Evolutionary conservation across 2,888 invertebrate species (phyloP).

Genomic region (Lasioglossum calceatum): DNA sequence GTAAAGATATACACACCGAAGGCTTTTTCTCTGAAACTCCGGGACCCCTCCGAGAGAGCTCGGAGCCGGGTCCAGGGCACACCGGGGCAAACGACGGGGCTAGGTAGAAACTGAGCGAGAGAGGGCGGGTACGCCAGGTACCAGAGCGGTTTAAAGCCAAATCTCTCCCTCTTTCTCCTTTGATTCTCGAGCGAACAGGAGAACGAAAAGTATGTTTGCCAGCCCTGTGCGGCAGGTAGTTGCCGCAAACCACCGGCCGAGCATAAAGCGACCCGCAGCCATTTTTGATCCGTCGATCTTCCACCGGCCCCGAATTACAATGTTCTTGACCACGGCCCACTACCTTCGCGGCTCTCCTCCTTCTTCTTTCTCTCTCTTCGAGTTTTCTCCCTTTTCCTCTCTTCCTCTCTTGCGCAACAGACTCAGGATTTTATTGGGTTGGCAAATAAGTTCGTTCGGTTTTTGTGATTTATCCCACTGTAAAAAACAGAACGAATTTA

Average conservation of each 20-base stretch:
- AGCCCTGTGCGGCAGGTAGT: slow-evolving; percentile 50
- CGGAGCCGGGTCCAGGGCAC: slow-evolving; percentile 58
- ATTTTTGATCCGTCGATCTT: slow-evolving; percentile 57
- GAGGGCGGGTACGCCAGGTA: slow-evolving; percentile 27
- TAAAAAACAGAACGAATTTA: too few species aligned
- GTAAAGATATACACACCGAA: slow-evolving; percentile 70
- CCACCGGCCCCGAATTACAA: slow-evolving; percentile 10
- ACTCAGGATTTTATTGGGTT: too few species aligned
- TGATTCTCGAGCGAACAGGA: neutral
- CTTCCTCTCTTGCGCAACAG: neutral
- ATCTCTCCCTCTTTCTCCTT: neutral
- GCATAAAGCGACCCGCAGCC: slow-evolving; percentile 49
- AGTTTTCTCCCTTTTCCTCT: slow-evolving; percentile 29
- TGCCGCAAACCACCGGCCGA: slow-evolving; percentile 43
- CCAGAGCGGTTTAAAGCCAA: slow-evolving; percentile 20
- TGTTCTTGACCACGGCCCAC: neutral
- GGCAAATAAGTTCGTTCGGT: too few species aligned
- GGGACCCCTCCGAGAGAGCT: slow-evolving; percentile 60
- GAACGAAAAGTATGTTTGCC: slow-evolving; percentile 28
- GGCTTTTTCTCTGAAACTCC: slow-evolving; percentile 70
- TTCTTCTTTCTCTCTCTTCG: neutral
- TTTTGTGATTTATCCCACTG: too few species aligned
- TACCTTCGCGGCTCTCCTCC: slow-evolving; percentile 9
- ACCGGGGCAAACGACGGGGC: slow-evolving; percentile 52
- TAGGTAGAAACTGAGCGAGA: slow-evolving; percentile 39